Base-by-base conservation (phyloP, 1,140 invertebrate genomes). In the Rhyzopertha dominica region DNA sequence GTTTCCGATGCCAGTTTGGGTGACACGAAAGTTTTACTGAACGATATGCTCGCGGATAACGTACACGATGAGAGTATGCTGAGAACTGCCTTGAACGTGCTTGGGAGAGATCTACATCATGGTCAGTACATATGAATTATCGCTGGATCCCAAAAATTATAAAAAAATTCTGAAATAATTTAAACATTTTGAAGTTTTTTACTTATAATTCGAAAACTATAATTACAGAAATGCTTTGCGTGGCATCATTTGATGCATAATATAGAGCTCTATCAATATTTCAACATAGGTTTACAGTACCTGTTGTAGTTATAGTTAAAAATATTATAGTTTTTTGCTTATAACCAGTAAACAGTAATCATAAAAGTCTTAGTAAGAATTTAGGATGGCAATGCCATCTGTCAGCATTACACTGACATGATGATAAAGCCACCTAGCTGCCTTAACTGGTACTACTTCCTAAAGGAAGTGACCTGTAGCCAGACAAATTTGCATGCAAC, bases 41-140 rank as follows among this genome's bases (percentile, higher is more conserved):
- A 72, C 57, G 70, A 70, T 28, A 74, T 74, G 61, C 43, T 75
- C 20, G 60, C 61, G 17, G 72, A 73, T 55, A 73, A 70, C 5
- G 53, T 58, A 1, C 64, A 68, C 34, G 66, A 74, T 44, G 68
- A 70, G 3, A 55, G 72, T 16, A 59, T 73, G 9, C 32, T 73
- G 4, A 59, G 58, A 8, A 59, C 51, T 0, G 64, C 63, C 0
- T 56, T 66, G 2, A 64, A 67, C 24, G 29, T 65, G 5, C 43
- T 71, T 10, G 63, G 67, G 39, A 53, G 65, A 16, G 63, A 72
- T 55, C 53, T 73, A 26, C 71, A 74, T 42, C 47, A 54, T 20
- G 48, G 65, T 67, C 51, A 56, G 50, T 55, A 40, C 3, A 41
- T 32, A 7, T 19, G 17, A 39, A 9, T 8, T 13, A 43, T 39